Evolutionary conservation across 2,888 invertebrate species (phyloP).

Genomic region (Xestia sexstrigata): DNA sequence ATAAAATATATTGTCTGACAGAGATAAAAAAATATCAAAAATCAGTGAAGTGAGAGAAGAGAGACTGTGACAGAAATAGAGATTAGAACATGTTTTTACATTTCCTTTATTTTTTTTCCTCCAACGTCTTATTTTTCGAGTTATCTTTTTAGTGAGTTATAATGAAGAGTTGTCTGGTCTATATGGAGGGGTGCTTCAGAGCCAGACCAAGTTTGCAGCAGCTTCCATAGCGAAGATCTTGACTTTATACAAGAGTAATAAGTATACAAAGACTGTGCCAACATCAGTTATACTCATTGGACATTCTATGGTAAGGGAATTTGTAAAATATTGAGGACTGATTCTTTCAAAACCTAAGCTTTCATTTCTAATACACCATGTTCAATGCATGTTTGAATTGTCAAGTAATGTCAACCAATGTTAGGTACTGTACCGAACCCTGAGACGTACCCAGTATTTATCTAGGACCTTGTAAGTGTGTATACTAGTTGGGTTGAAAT

Average conservation of each 20-base stretch:
- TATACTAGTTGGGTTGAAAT: no score
- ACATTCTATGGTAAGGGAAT: slow-evolving; percentile 96
- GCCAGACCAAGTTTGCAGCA: slow-evolving; percentile 94
- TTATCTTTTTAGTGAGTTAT: slow-evolving; percentile 92
- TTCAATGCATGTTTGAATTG: neutral
- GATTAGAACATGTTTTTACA: neutral
- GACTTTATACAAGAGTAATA: slow-evolving; percentile 92
- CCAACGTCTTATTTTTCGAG: neutral
- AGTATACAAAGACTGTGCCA: slow-evolving; percentile 83
- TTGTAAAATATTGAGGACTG: neutral
- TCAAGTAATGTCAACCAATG: no score
- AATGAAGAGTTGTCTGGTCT: slow-evolving; percentile 97
- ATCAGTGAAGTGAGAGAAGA: neutral
- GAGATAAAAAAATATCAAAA: neutral
- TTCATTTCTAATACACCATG: neutral
- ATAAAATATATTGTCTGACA: neutral
- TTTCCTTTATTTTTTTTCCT: neutral
- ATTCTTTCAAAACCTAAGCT: neutral
- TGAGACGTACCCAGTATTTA: no score
- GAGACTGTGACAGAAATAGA: neutral
- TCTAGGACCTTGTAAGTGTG: no score
- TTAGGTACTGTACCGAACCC: no score
- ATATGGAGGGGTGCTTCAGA: slow-evolving; percentile 95
- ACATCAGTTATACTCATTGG: slow-evolving; percentile 95
- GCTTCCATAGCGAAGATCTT: slow-evolving; percentile 93